A percentile compares a stretch with the other conserved stretches of the same genome.
These are phyloP conservation scores for Syngnathus typhle DNA, from an alignment of 2,113 vertebrate genomes.

Conservation along the genomic window DNA sequence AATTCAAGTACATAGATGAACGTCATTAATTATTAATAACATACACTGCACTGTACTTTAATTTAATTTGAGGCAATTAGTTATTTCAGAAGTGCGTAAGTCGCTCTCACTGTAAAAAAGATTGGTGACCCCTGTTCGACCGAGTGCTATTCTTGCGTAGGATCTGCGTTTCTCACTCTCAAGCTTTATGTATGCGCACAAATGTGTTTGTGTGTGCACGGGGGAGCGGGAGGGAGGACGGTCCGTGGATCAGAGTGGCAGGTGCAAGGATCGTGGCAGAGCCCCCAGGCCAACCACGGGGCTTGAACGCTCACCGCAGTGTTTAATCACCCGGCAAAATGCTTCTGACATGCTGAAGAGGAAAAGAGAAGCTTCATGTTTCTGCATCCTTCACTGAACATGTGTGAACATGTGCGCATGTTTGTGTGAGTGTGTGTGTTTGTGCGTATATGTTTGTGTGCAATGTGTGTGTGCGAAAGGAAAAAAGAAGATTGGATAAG, in stretches of 20 bases:
- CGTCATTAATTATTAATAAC: background rate
- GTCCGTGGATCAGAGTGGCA: conserved; percentile 52
- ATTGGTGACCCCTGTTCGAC: background rate
- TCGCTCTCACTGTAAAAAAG: background rate
- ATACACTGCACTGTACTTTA: background rate
- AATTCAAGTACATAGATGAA: background rate
- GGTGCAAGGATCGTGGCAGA: conserved; percentile 56
- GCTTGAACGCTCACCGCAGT: conserved; percentile 44
- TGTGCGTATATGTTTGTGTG: background rate
- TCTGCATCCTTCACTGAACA: conserved; percentile 49
- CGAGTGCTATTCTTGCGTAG: background rate
- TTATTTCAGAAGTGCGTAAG: background rate
- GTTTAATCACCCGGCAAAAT: conserved; percentile 69
- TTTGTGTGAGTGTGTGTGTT: conserved; percentile 7
- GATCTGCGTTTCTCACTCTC: conserved; percentile 13
- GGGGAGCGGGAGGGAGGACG: conserved; percentile 7
- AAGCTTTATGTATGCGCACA: conserved; percentile 2
- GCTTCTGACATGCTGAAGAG: conserved; percentile 61
- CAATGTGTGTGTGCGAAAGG: background rate
- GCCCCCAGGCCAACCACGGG: conserved; percentile 44
- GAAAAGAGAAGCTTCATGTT: conserved; percentile 45
- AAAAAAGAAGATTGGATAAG: no score
- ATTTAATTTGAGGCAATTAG: background rate
- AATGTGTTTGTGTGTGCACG: conserved; percentile 9
- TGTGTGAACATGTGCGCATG: conserved; percentile 15